Evolutionary conservation across 2,113 vertebrate species (phyloP).

Genomic region (Numida meleagris): DNA sequence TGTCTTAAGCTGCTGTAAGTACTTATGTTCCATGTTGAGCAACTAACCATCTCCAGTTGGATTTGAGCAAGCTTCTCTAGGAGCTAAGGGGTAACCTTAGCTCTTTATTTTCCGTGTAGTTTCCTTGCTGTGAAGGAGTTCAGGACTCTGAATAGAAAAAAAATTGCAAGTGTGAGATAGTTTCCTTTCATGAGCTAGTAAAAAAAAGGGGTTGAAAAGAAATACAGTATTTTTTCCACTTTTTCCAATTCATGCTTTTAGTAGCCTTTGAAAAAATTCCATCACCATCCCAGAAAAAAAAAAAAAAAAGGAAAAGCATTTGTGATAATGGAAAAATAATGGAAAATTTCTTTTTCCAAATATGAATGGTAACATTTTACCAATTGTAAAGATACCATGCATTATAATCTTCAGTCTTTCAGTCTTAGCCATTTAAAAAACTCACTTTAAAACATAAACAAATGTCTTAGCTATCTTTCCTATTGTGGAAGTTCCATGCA

Average conservation of each 20-base stretch:
- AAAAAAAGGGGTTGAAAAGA: not conserved
- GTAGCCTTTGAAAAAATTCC: not conserved
- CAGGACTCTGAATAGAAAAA: not conserved
- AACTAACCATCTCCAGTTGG: not conserved
- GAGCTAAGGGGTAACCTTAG: not conserved
- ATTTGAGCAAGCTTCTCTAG: not conserved
- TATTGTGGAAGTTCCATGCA: constrained; percentile 68
- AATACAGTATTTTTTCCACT: not conserved
- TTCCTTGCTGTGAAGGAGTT: not conserved
- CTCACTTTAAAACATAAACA: constrained; percentile 64
- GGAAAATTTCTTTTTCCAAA: not conserved
- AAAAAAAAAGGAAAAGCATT: not conserved
- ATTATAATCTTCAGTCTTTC: not conserved
- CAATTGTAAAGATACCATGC: not conserved
- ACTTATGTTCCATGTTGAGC: not conserved
- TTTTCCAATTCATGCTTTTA: not conserved
- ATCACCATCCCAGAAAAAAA: not conserved
- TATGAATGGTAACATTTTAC: not conserved
- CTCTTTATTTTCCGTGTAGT: not conserved
- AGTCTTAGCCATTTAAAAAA: constrained; percentile 28
- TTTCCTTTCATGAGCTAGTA: not conserved
- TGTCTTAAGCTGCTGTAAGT: not conserved
- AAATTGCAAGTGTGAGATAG: not conserved
- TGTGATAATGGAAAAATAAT: not conserved
- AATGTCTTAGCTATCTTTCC: constrained; percentile 67